Percentiles rank a stretch among this genome's conserved stretches.
These are phyloP conservation scores for Eupithecia inturbata DNA, from an alignment of 2,888 invertebrate genomes.

Conservation along the genomic window DNA sequence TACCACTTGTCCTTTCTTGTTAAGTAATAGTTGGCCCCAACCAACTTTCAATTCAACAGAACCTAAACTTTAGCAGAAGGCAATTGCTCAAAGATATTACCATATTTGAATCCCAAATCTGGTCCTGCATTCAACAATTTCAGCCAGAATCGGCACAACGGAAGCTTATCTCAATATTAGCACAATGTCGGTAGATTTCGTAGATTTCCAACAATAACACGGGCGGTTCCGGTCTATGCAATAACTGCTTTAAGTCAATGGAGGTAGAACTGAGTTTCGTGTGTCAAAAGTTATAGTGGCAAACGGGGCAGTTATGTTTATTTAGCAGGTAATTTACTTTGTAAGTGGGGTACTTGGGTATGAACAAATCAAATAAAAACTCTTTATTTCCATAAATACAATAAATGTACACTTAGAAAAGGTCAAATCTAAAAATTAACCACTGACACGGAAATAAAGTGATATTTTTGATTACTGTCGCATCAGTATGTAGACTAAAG, in stretches of 20 bases:
- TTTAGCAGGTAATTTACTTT: neutral
- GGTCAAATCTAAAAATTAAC: too few relatives aligned
- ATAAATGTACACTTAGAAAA: too few relatives aligned
- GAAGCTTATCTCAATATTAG: constrained; percentile 15
- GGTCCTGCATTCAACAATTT: constrained; percentile 26
- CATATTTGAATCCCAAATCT: constrained; percentile 30
- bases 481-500: too few relatives aligned
- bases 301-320: neutral
- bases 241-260: neutral
- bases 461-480: too few relatives aligned
- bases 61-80: constrained; percentile 10
- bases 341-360: too few relatives aligned
- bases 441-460: too few relatives aligned
- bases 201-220: constrained; percentile 5
- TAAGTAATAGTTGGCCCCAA: constrained; percentile 3
- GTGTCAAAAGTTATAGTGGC: neutral
- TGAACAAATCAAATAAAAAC: too few relatives aligned
- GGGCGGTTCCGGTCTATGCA: neutral
- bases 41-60: constrained; percentile 6
- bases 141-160: constrained; percentile 4
- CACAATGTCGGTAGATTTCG: constrained; percentile 12
- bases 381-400: too few relatives aligned
- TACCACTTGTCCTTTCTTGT: neutral
- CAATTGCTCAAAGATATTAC: constrained; percentile 26
- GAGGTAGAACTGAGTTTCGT: neutral